These are phyloP conservation scores for Babylonia areolata DNA, from an alignment of 1,140 invertebrate species.

Conservation along the genomic window DNA sequence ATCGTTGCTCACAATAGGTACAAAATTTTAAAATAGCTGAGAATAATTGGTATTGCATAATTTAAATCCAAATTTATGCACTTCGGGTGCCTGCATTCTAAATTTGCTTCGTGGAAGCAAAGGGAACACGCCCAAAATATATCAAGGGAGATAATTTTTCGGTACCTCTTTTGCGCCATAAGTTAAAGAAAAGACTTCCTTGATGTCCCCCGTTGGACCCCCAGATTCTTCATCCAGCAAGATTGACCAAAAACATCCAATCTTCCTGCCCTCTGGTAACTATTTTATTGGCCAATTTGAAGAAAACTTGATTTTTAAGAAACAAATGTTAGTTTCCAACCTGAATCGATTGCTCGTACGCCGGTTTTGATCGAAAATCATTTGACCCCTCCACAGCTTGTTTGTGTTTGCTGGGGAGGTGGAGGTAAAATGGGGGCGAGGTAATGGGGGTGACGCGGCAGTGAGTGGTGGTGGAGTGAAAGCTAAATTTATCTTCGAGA, in stretches of 20 bases:
- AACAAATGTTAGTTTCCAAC: conserved; percentile 32
- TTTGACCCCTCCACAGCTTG: conserved; percentile 32
- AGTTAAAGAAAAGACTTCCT: conserved; percentile 35
- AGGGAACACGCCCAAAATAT: conserved; percentile 23
- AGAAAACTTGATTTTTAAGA: conserved; percentile 33
- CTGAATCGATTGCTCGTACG: background rate
- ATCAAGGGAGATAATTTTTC: conserved; percentile 31
- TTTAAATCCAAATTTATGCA: background rate
- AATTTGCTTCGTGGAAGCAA: background rate
- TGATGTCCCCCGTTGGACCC: conserved; percentile 41
- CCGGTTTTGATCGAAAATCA: conserved; percentile 20
- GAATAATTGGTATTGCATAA: background rate
- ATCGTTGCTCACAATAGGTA: background rate
- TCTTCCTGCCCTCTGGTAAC: conserved; percentile 41
- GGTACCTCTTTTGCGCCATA: conserved; percentile 21
- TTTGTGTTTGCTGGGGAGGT: conserved; percentile 33
- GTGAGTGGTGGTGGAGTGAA: background rate
- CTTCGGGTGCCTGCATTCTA: background rate
- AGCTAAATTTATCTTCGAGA: background rate
- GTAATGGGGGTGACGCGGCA: conserved; percentile 26
- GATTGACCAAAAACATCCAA: conserved; percentile 40
- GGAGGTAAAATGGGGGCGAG: conserved; percentile 40
- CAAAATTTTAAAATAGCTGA: background rate
- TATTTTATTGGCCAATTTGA: conserved; percentile 18
- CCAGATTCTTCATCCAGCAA: conserved; percentile 40